Evolutionary conservation across 2,888 invertebrate species (phyloP).

Genomic region (Idaea straminata): DNA sequence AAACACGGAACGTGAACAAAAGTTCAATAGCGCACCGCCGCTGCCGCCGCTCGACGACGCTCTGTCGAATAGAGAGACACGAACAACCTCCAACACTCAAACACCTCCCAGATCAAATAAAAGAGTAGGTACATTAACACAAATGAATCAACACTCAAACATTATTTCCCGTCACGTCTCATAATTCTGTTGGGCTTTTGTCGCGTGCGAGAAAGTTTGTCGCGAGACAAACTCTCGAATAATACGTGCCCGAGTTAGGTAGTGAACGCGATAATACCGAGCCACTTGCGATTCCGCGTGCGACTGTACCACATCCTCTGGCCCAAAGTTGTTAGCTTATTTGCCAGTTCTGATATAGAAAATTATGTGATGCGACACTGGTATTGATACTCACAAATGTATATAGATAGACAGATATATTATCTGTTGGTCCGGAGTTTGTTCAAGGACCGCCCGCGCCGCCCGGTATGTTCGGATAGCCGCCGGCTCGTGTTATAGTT

Average conservation of each 20-base stretch:
- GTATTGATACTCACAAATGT: conserved; percentile 14
- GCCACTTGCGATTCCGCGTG: conserved; percentile 38
- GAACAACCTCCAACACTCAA: neutral
- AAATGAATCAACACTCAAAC: conserved; percentile 27
- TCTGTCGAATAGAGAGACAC: neutral
- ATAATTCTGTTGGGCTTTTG: conserved; percentile 42
- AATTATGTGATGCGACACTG: conserved; percentile 23
- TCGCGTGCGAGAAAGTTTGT: conserved; percentile 38
- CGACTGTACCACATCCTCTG: conserved; percentile 39
- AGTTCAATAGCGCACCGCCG: neutral
- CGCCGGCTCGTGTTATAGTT: neutral
- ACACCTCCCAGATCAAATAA: conserved; percentile 8
- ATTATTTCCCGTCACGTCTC: conserved; percentile 36
- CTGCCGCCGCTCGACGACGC: neutral
- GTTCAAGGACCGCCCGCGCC: too few relatives aligned
- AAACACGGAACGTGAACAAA: neutral
- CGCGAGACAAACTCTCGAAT: conserved; percentile 41
- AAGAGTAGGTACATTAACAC: conserved; percentile 9
- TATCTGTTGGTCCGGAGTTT: neutral
- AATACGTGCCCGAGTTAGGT: conserved; percentile 38
- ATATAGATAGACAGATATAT: neutral
- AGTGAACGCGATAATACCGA: conserved; percentile 19
- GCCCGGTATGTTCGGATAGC: neutral
- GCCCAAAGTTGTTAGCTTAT: conserved; percentile 38
- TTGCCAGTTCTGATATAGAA: conserved; percentile 20